These are phyloP conservation scores for Tiliacea citrago DNA, from an alignment of 2,888 invertebrate species.

Conservation along the genomic window DNA sequence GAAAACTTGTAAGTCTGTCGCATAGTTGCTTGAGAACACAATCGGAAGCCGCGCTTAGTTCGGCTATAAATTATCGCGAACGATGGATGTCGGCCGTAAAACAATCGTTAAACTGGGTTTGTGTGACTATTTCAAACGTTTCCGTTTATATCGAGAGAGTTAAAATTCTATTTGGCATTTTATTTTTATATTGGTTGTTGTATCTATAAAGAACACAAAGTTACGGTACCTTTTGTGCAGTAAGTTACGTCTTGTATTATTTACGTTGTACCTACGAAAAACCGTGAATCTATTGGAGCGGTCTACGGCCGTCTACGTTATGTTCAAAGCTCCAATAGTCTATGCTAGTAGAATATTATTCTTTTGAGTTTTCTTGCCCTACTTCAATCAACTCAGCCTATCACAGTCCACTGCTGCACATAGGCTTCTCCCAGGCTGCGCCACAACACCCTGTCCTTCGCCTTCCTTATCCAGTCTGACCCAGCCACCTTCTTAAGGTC, in stretches of 20 bases:
- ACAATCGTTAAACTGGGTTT: constrained; percentile 84
- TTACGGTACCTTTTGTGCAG: neutral
- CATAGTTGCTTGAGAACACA: constrained; percentile 61
- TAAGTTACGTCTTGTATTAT: neutral
- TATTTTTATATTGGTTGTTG: constrained; percentile 12
- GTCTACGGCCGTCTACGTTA: neutral
- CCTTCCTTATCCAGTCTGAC: too few relatives aligned
- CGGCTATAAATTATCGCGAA: constrained; percentile 81
- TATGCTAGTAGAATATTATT: neutral
- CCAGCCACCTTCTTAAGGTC: too few relatives aligned
- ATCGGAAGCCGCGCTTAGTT: constrained; percentile 78
- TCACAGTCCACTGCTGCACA: too few relatives aligned
- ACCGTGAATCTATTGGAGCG: neutral
- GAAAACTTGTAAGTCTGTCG: constrained; percentile 56
- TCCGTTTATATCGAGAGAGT: constrained; percentile 49
- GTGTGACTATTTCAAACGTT: constrained; percentile 68
- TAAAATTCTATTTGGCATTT: constrained; percentile 40
- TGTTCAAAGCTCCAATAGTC: neutral
- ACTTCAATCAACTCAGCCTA: too few relatives aligned
- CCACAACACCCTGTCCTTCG: too few relatives aligned
- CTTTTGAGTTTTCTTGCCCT: neutral
- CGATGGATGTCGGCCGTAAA: constrained; percentile 79
- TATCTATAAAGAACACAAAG: neutral
- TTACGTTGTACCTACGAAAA: neutral
- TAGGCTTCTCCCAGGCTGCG: too few relatives aligned